Conservation (phyloP, 1,140 invertebrate genomes). For the Sminthurides bifidus region DNA sequence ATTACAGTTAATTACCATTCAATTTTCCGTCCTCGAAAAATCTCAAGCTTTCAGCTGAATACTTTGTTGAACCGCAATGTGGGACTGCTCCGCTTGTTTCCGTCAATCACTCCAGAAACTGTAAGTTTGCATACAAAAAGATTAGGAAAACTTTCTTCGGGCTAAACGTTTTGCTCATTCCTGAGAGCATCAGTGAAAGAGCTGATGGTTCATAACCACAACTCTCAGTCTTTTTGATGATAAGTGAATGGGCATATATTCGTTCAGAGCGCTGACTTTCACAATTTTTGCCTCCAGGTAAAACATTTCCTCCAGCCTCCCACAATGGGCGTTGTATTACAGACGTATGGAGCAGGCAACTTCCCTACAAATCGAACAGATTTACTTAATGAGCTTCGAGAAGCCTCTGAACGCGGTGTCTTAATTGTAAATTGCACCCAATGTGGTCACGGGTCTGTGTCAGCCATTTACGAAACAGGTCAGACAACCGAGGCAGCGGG, state of each 20-base stretch:
- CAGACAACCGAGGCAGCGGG: slow-evolving; percentile 41
- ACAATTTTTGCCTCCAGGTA: slow-evolving; percentile 42
- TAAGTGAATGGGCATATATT: too few relatives aligned
- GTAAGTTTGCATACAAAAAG: slow-evolving; percentile 40
- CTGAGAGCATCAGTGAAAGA: too few relatives aligned
- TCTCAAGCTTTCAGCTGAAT: slow-evolving; percentile 67
- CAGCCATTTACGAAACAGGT: slow-evolving; percentile 67
- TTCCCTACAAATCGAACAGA: slow-evolving; percentile 73
- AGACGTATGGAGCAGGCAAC: slow-evolving; percentile 88
- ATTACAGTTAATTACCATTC: slow-evolving; percentile 59
- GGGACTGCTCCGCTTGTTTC: slow-evolving; percentile 73
- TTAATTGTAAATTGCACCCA: slow-evolving; percentile 90
- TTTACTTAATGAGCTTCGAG: slow-evolving; percentile 58
- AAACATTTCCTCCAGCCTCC: slow-evolving; percentile 68
- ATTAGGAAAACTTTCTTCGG: too few relatives aligned
- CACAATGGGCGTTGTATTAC: slow-evolving; percentile 75
- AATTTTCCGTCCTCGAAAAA: slow-evolving; percentile 57
- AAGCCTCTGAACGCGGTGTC: slow-evolving; percentile 63
- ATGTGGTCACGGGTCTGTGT: slow-evolving; percentile 63
- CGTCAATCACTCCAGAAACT: slow-evolving; percentile 69
- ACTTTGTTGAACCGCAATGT: slow-evolving; percentile 70
- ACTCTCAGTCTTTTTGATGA: too few relatives aligned
- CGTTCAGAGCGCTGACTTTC: too few relatives aligned
- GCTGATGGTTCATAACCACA: too few relatives aligned
- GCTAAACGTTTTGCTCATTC: too few relatives aligned